phyloP scores from a whole-genome alignment of 2,888 invertebrate species.

The Orthonychiurus folsomi region DNA sequence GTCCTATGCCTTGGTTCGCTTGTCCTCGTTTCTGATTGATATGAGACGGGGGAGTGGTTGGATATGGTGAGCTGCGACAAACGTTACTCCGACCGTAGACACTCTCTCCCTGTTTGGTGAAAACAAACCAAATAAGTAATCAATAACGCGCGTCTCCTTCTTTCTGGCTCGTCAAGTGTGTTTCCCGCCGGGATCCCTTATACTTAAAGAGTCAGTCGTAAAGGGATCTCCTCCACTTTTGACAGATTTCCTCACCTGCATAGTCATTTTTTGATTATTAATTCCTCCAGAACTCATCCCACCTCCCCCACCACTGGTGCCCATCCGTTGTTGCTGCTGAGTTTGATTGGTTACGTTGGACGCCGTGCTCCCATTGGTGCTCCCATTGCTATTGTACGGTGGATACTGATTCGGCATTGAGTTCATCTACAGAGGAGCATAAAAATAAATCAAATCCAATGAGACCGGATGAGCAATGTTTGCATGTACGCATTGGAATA shows the following conservation, averaged over 20 bases:
- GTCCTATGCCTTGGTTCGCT: constrained; percentile 21
- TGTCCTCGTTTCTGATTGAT: constrained; percentile 10
- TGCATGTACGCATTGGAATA: too few species aligned
- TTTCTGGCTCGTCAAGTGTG: background rate
- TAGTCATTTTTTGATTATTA: background rate
- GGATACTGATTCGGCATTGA: constrained; percentile 37
- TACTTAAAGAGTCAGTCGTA: too few species aligned
- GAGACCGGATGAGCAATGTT: background rate
- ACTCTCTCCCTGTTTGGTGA: background rate
- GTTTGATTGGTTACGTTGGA: constrained; percentile 6
- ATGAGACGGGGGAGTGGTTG: constrained; percentile 1
- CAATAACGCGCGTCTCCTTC: background rate
- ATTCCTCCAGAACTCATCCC: constrained; percentile 18
- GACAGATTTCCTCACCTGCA: background rate
- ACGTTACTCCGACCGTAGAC: background rate
- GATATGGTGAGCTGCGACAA: constrained; percentile 9
- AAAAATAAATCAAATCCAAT: constrained; percentile 4
- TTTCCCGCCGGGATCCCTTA: too few species aligned
- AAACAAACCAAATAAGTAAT: background rate
- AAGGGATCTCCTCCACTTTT: too few species aligned
- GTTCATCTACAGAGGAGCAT: constrained; percentile 30
- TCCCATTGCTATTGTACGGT: background rate
- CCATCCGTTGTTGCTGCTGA: constrained; percentile 13
- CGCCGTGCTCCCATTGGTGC: background rate
- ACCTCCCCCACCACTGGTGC: constrained; percentile 23